Conservation (phyloP, 2,797 vertebrate species). For the Euphonia xanthogaster region DNA sequence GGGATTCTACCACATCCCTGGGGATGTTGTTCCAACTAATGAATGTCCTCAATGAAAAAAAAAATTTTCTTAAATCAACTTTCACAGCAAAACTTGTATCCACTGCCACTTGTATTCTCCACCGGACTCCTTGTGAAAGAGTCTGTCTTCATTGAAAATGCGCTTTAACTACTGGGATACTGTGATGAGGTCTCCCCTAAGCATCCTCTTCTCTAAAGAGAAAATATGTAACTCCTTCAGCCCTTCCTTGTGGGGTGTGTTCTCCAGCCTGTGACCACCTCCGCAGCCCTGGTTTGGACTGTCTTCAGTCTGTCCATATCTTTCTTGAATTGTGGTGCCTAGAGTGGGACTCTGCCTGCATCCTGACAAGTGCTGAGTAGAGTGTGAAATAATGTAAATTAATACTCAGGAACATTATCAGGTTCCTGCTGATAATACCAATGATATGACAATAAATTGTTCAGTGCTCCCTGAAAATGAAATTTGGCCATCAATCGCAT, state of each 20-base stretch:
- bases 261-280: not conserved
- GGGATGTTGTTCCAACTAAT: not conserved
- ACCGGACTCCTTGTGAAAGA: not conserved
- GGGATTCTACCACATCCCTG: not conserved
- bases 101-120: not conserved
- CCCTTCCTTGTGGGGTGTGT: not conserved
- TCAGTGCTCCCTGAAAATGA: not conserved
- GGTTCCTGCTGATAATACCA: not conserved
- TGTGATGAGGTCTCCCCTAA: not conserved
- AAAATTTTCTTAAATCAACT: not conserved
- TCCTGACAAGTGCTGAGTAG: not conserved
- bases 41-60: not conserved
- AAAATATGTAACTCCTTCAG: not conserved
- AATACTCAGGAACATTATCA: not conserved
- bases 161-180: not conserved
- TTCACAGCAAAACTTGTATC: not conserved
- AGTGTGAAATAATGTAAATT: not conserved
- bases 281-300: not conserved
- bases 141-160: not conserved
- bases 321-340: not conserved
- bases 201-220: not conserved
- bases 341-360: not conserved
- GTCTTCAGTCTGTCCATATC: not conserved
- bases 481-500: not conserved
- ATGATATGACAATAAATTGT: not conserved